These are phyloP conservation scores for Coelogynopora nodosa DNA, from an alignment of 2,888 invertebrate genomes.

Conservation along the genomic window DNA sequence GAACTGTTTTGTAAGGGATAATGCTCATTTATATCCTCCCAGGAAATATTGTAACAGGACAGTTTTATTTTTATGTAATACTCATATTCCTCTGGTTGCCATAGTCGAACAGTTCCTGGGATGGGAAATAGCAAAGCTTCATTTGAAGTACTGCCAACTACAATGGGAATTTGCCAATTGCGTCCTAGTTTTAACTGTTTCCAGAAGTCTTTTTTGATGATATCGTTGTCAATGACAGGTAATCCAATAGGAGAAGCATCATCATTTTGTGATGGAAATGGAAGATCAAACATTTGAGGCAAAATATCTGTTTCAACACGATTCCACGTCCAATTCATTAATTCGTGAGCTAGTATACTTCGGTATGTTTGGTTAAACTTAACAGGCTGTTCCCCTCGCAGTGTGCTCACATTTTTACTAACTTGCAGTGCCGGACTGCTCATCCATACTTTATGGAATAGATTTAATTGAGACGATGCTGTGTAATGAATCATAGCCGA, in stretches of 20 bases:
- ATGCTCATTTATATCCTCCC: background rate
- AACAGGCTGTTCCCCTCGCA: background rate
- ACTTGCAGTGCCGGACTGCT: background rate
- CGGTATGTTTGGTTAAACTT: background rate
- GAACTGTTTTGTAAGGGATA: background rate
- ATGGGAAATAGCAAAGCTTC: slow-evolving; percentile 28
- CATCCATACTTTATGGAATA: slow-evolving; percentile 37
- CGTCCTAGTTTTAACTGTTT: background rate
- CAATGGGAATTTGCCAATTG: slow-evolving; percentile 25
- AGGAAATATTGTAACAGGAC: background rate
- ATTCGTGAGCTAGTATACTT: background rate
- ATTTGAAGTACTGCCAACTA: slow-evolving; percentile 25
- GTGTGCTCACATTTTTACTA: background rate
- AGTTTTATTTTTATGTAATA: background rate
- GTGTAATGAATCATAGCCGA: background rate
- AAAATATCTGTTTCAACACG: background rate
- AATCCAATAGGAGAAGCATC: background rate
- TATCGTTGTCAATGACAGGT: background rate
- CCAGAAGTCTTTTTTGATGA: slow-evolving; percentile 33
- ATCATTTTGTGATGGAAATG: background rate
- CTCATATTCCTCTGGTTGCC: background rate
- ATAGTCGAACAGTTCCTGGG: slow-evolving; percentile 16
- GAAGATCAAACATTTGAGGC: background rate
- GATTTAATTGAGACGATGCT: background rate
- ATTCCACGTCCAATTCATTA: slow-evolving; percentile 17